Evolutionary conservation across 2,797 vertebrate genomes (phyloP).

Genomic region (Siniperca scherzeri): DNA sequence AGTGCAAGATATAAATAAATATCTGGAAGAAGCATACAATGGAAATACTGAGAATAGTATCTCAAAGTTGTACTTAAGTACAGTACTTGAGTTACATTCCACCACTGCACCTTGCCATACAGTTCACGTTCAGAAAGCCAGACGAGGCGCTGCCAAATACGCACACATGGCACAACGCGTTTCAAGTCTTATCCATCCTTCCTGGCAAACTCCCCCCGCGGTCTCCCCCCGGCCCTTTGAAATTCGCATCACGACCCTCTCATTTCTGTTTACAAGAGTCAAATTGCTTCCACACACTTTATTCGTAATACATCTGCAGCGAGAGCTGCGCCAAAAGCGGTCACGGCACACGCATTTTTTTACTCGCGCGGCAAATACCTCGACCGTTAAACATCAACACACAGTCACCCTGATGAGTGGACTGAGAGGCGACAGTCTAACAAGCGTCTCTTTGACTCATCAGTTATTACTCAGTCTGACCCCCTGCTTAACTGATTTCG

Average conservation of each 20-base stretch:
- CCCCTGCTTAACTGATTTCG: slow-evolving; percentile 42
- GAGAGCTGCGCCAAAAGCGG: slow-evolving; percentile 39
- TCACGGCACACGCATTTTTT: slow-evolving; percentile 41
- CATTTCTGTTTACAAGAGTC: slow-evolving; percentile 79
- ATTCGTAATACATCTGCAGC: slow-evolving; percentile 56
- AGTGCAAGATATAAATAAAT: neutral
- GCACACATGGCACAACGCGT: slow-evolving; percentile 47
- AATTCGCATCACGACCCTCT: slow-evolving; percentile 63
- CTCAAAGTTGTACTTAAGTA: neutral
- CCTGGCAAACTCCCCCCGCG: slow-evolving; percentile 50
- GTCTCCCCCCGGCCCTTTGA: slow-evolving; percentile 58
- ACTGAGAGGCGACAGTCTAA: slow-evolving; percentile 63
- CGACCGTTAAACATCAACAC: slow-evolving; percentile 69
- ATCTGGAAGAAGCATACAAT: neutral
- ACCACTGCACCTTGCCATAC: neutral
- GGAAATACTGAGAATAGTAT: neutral
- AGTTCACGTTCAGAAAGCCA: slow-evolving; percentile 23
- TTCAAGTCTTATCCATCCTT: slow-evolving; percentile 58
- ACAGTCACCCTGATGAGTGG: slow-evolving; percentile 66
- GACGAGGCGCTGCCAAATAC: slow-evolving; percentile 33
- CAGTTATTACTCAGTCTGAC: slow-evolving; percentile 34
- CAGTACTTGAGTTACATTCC: neutral
- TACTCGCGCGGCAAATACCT: slow-evolving; percentile 63
- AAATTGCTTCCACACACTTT: slow-evolving; percentile 83
- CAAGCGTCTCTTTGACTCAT: slow-evolving; percentile 67